These are phyloP conservation scores for Noctilio leporinus DNA, from an alignment of 2,113 vertebrate genomes.

Conservation along the genomic window DNA sequence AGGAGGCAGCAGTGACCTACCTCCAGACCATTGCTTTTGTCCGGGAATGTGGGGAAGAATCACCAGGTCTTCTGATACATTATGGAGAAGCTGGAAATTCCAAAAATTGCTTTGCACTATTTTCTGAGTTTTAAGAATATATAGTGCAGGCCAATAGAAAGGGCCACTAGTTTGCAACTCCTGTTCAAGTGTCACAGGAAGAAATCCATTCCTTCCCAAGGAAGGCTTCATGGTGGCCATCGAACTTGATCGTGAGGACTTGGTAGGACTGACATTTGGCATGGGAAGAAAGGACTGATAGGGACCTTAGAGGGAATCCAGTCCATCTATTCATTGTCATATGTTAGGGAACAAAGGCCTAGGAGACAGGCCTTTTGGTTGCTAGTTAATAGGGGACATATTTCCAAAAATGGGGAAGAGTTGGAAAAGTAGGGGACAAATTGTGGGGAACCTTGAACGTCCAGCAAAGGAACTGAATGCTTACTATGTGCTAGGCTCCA, in stretches of 20 bases:
- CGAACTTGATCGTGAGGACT: neutral
- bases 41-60: neutral
- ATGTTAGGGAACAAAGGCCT: neutral
- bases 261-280: neutral
- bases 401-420: too few relatives aligned
- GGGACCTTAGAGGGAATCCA: neutral
- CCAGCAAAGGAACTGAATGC: neutral
- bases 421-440: neutral
- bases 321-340: neutral
- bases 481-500: neutral
- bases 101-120: neutral
- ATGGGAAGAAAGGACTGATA: neutral
- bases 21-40: neutral
- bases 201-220: neutral
- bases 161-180: neutral
- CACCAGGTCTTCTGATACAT: neutral
- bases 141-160: neutral
- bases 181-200: neutral
- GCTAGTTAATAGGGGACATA: too few relatives aligned
- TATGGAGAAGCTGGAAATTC: neutral
- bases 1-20: slow-evolving; percentile 58
- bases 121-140: neutral
- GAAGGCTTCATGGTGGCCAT: neutral
- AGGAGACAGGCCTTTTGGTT: neutral
- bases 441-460: neutral